Evolutionary conservation across 2,888 invertebrate genomes (phyloP).

Genomic region (Globia sparganii): DNA sequence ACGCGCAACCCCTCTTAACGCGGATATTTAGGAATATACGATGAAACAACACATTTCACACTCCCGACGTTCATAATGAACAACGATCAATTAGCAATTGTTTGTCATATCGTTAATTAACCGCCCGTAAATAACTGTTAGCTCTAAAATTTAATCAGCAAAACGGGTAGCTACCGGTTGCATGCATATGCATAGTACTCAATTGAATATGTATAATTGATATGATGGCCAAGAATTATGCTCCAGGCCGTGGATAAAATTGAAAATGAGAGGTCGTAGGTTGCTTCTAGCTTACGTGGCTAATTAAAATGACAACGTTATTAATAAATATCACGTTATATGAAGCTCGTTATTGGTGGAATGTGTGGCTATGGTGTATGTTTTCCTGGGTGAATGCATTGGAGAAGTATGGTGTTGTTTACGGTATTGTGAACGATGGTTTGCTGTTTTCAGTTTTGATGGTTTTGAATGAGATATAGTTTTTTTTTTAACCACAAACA

Average conservation of each 20-base stretch:
- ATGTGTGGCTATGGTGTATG: conserved; percentile 8
- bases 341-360: conserved; percentile 28
- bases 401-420: background rate
- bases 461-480: background rate
- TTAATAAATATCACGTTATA: conserved; percentile 49
- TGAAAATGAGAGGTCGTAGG: conserved; percentile 56
- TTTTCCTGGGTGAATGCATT: conserved; percentile 12
- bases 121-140: conserved; percentile 46
- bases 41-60: conserved; percentile 34
- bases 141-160: conserved; percentile 57
- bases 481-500: background rate
- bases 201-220: conserved; percentile 62
- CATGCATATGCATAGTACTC: conserved; percentile 56
- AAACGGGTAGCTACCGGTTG: conserved; percentile 51
- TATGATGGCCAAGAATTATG: conserved; percentile 52
- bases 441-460: conserved; percentile 2
- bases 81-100: conserved; percentile 44
- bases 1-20: background rate
- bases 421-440: background rate
- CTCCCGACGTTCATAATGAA: conserved; percentile 34
- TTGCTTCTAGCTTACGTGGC: conserved; percentile 34
- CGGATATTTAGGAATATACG: background rate
- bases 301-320: conserved; percentile 56
- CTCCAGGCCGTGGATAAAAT: conserved; percentile 46
- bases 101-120: conserved; percentile 52